Evolutionary conservation across 2,888 invertebrate genomes (phyloP), one percentile per base, ranked within the genome.

Genomic region (Megalurothrips usitatus): DNA sequence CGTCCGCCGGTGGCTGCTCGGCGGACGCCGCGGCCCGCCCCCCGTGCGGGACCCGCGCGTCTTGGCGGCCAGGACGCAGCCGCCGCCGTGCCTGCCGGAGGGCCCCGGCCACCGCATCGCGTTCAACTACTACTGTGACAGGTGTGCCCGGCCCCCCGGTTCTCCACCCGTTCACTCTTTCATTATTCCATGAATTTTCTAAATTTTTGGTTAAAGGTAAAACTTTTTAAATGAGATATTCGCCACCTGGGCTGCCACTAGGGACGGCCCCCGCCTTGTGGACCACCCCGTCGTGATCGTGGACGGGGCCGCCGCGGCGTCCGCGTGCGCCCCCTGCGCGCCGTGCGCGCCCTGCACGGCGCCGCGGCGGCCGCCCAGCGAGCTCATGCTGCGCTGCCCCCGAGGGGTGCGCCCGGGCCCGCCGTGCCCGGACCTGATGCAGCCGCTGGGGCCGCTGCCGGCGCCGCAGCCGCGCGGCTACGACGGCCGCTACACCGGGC

Each of bases 51-150:
- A 75, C 68, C 68, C 68, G 23, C 26, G 68, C 68, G 2, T 26
- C 23, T 3, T 75, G 68, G 68, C 68, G 23, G 1, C 23, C 11
- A n/a, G 6, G 23, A 75, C 68, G 26, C 68, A 23, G 68, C 68
- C 68, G 68, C 68, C 0, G 68, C 68, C 68, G 6, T 11, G 26
- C 23, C 68, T 75, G 26, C 68, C 68, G 11, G 68, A 75, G 10
- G 68, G 68, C 9, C 68, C 68, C 23, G 1, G 68, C 68, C 68
- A 75, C 68, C 68, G 23, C 68, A n/a, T 75, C 68, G 68, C 68
- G 23, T 9, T 11, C 68, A 75, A 75, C 68, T 75, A 75, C 68
- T 75, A 75, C 68, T 75, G 68, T 26, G 68, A 75, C 68, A 75
- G 68, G 68, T 75, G 23, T 1, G 68, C 23, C n/a, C 23, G n/a